Evolutionary conservation across 2,888 invertebrate genomes (phyloP), one percentile per base, ranked within the genome.

Genomic region (Sylvicola fuscatus): DNA sequence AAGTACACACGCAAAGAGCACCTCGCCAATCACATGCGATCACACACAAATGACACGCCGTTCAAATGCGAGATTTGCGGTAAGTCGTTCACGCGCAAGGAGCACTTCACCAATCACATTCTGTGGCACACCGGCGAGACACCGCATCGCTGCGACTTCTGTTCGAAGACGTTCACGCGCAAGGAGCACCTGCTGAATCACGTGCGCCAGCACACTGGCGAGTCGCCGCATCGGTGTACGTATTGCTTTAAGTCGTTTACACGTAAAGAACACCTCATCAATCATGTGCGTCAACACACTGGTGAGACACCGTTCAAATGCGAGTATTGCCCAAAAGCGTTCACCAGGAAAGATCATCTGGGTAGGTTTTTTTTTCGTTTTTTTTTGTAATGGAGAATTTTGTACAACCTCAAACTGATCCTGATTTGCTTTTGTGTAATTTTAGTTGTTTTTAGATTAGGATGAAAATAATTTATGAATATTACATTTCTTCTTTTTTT

Each of bases 1-100:
- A 83, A 82, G 60, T 84, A 82, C 59, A 83, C 83, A 45, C 71
- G 84, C 48, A 83, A 83, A 62, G 84, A 84, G 61, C 84, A 84
- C 62, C 69, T 84, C 56, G 75, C 78, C 48, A 83, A 83, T 61
- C 84, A 84, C 61, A 78, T 83, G 75, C 68, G 83, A 47, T 81
- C 81, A 41, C 84, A 84, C 57, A 83, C 82, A 43, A 82, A 83
- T 53, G 84, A 84, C 59, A 82, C 83, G 39, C 83, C 84, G 40
- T 81, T 79, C 61, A 70, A 80, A 51, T 86, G 84, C 59, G 81
- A 82, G 56, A 76, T 81, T 52, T 84, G 84, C 61, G 80, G 82
- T 57, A 84, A 84, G 62, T 77, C 80, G 45, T 84, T 84, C 60
- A 82, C 82, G 40, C 68, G 83, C 54, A 84, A 83, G 64, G 84